A percentile compares a stretch with the other conserved stretches of the same genome.
phyloP scores from a whole-genome alignment of 1,140 invertebrate genomes.

The Neodiprion lecontei region DNA sequence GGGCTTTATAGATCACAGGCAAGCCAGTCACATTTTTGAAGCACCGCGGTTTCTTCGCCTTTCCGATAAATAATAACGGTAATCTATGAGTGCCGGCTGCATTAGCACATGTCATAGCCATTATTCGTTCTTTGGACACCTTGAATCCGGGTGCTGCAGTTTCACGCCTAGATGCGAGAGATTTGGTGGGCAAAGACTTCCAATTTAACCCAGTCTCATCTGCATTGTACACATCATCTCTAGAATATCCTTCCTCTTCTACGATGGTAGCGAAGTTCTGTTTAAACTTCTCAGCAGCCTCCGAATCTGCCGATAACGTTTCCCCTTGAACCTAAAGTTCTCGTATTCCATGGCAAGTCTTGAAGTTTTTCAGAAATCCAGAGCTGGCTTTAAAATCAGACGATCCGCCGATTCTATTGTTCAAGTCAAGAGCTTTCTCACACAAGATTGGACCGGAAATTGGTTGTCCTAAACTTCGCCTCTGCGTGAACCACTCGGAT shows the following conservation, averaged over 20 bases:
- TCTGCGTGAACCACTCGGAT: slow-evolving; percentile 6
- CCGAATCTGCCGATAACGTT: slow-evolving; percentile 19
- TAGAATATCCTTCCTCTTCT: not conserved
- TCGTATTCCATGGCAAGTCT: slow-evolving; percentile 18
- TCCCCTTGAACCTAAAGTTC: slow-evolving; percentile 16
- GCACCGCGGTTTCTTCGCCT: too few species aligned
- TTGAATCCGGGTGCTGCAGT: slow-evolving; percentile 17
- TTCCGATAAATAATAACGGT: slow-evolving; percentile 39
- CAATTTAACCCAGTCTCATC: slow-evolving; percentile 23
- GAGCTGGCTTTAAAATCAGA: too few species aligned
- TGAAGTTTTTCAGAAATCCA: too few species aligned
- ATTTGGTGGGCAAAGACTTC: slow-evolving; percentile 16
- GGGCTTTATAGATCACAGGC: too few species aligned
- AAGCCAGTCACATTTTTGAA: too few species aligned
- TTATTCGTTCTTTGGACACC: slow-evolving; percentile 5
- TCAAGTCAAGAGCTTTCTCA: too few species aligned
- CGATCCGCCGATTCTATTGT: too few species aligned
- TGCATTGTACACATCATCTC: slow-evolving; percentile 26
- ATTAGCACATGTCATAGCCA: slow-evolving; percentile 44
- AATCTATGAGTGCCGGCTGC: slow-evolving; percentile 42
- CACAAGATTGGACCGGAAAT: slow-evolving; percentile 22
- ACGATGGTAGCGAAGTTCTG: slow-evolving; percentile 11
- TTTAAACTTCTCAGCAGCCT: slow-evolving; percentile 15
- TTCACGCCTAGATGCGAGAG: slow-evolving; percentile 6
- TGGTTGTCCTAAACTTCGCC: not conserved